Conservation (phyloP, 2,888 invertebrate genomes). For the Amiota minor region DNA sequence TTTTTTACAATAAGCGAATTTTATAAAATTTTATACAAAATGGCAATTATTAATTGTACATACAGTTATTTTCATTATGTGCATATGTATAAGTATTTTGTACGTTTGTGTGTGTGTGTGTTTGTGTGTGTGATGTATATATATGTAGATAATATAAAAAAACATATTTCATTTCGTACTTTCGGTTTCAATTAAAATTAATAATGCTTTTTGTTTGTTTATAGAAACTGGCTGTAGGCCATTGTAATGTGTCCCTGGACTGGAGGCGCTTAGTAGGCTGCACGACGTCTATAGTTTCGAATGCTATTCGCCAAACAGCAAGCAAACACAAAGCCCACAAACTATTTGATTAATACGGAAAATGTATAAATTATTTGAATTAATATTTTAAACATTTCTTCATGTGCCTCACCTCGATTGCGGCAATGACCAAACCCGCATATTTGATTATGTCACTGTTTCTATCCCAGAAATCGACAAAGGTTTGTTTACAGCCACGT, state of each 20-base stretch:
- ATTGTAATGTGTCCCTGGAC: background rate
- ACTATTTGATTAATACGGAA: conserved; percentile 71
- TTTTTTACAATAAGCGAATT: background rate
- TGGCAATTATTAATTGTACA: conserved; percentile 50
- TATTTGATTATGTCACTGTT: conserved; percentile 77
- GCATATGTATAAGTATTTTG: too few species aligned
- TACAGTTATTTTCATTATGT: background rate
- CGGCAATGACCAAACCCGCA: conserved; percentile 81
- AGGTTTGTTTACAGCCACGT: conserved; percentile 65
- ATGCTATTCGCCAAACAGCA: conserved; percentile 91
- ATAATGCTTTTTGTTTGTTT: conserved; percentile 41
- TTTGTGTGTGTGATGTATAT: background rate
- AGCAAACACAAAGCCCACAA: conserved; percentile 86
- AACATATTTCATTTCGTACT: conserved; percentile 53
- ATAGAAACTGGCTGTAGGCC: background rate
- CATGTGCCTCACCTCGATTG: conserved; percentile 77
- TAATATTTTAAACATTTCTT: background rate
- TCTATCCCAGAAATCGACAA: conserved; percentile 74
- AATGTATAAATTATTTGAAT: background rate
- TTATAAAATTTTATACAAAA: conserved; percentile 43
- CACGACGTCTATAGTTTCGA: conserved; percentile 85
- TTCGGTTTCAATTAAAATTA: conserved; percentile 60
- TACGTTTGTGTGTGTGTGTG: too few species aligned
- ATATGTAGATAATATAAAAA: conserved; percentile 21
- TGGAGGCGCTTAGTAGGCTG: conserved; percentile 75